Percentiles rank a stretch among this genome's conserved stretches.
Evolutionary conservation across 2,888 invertebrate genomes (phyloP).

Genomic region (Trilocha varians): DNA sequence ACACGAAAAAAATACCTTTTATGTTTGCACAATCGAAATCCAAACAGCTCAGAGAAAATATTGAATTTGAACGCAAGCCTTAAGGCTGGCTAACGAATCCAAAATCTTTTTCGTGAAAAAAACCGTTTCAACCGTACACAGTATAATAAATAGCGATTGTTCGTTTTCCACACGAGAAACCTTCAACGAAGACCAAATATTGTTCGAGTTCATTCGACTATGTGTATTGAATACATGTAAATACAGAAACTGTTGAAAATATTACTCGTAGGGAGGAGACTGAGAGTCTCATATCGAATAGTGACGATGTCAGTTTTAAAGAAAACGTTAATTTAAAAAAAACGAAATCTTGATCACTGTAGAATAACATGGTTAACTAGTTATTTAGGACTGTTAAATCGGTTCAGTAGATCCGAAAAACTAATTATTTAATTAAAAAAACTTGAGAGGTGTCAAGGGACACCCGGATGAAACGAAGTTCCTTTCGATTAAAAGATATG

Average conservation of each 20-base stretch:
- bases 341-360: too few species aligned
- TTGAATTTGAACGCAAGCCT: not conserved
- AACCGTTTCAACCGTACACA: constrained; percentile 15
- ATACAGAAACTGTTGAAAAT: constrained; percentile 8
- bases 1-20: not conserved
- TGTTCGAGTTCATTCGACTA: constrained; percentile 18
- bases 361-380: too few species aligned
- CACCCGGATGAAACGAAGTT: too few species aligned
- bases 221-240: constrained; percentile 18
- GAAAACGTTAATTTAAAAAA: too few species aligned
- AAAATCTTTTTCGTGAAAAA: not conserved
- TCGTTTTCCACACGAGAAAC: constrained; percentile 23
- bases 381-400: too few species aligned
- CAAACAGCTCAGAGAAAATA: not conserved
- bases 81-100: not conserved
- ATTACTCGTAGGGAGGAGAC: not conserved
- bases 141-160: constrained; percentile 21
- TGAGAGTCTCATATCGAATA: too few species aligned
- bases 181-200: constrained; percentile 21
- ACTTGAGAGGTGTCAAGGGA: too few species aligned
- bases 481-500: too few species aligned
- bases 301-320: too few species aligned
- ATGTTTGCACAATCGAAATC: not conserved
- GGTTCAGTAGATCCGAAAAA: too few species aligned
- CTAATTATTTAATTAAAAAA: too few species aligned